A percentile compares a stretch with the other conserved stretches of the same genome.
Evolutionary conservation across 2,888 invertebrate genomes (phyloP).

Genomic region (Podabrus alpinus): DNA sequence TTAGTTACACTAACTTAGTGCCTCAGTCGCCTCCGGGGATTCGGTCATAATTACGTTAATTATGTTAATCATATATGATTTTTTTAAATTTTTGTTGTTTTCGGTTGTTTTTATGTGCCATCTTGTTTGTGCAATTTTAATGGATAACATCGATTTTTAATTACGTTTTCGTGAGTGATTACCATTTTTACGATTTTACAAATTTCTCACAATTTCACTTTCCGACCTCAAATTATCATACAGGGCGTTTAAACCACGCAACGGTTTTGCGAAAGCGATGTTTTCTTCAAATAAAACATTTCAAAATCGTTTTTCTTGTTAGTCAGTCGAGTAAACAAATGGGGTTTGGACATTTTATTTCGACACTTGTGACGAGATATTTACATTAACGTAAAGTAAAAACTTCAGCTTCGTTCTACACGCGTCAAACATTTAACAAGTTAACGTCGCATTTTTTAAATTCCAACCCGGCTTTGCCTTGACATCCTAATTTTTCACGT

Average conservation of each 20-base stretch:
- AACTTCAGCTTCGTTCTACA: background rate
- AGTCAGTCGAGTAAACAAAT: background rate
- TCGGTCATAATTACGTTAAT: background rate
- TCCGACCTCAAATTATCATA: background rate
- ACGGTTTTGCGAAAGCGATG: background rate
- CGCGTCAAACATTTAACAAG: background rate
- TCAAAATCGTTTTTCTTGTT: background rate
- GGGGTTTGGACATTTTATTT: background rate
- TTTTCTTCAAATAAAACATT: background rate
- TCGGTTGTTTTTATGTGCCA: background rate
- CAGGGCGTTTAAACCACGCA: background rate
- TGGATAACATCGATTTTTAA: background rate
- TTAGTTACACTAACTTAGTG: slow-evolving; percentile 23
- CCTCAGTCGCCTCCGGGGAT: slow-evolving; percentile 14
- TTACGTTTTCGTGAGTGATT: background rate
- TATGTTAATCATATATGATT: background rate
- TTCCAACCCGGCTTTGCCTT: background rate
- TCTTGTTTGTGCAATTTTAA: background rate
- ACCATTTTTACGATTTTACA: background rate
- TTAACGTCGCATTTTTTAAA: background rate
- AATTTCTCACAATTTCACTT: background rate
- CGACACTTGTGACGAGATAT: background rate
- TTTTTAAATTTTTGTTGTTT: background rate
- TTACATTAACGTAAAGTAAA: background rate
- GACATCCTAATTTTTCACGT: background rate